phyloP scores from a whole-genome alignment of 2,113 vertebrate genomes.

The Ginglymostoma cirratum region DNA sequence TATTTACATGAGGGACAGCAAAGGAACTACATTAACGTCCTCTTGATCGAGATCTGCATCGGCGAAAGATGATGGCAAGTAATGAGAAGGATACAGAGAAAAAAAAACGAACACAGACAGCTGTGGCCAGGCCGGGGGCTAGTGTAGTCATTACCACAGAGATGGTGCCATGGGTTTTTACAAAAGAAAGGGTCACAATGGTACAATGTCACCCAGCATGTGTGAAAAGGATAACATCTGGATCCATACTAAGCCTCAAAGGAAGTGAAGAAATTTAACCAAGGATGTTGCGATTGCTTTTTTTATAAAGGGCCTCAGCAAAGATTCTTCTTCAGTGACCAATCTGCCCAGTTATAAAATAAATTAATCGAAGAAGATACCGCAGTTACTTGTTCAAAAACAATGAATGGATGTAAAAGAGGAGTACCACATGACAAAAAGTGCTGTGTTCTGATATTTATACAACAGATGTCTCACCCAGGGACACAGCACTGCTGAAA shows the following conservation, averaged over 20 bases:
- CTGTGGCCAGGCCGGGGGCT: conserved; percentile 59
- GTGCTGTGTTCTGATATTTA: conserved; percentile 77
- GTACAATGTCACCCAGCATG: conserved; percentile 49
- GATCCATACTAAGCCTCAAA: conserved; percentile 59
- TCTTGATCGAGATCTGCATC: conserved; percentile 60
- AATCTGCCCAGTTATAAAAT: conserved; percentile 37
- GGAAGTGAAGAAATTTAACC: conserved; percentile 64
- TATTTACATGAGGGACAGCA: neutral
- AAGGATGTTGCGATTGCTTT: conserved; percentile 42
- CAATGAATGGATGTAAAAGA: conserved; percentile 22
- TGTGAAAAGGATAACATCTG: conserved; percentile 59
- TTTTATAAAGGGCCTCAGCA: conserved; percentile 49
- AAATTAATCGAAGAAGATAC: conserved; percentile 56
- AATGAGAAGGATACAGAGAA: conserved; percentile 51
- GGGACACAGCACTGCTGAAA: conserved; percentile 77
- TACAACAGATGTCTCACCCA: conserved; percentile 86
- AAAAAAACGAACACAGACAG: conserved; percentile 56
- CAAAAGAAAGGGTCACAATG: conserved; percentile 53
- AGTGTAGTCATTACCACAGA: conserved; percentile 65
- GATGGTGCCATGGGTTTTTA: conserved; percentile 57
- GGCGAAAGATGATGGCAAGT: conserved; percentile 51
- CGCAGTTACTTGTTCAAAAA: conserved; percentile 42
- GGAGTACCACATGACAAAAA: conserved; percentile 61
- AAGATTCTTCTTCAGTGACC: conserved; percentile 40
- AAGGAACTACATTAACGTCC: conserved; percentile 58